A percentile compares a stretch with the other conserved stretches of the same genome.
These are phyloP conservation scores for Papilio glaucus DNA, from an alignment of 1,140 invertebrate genomes.

Conservation along the genomic window DNA sequence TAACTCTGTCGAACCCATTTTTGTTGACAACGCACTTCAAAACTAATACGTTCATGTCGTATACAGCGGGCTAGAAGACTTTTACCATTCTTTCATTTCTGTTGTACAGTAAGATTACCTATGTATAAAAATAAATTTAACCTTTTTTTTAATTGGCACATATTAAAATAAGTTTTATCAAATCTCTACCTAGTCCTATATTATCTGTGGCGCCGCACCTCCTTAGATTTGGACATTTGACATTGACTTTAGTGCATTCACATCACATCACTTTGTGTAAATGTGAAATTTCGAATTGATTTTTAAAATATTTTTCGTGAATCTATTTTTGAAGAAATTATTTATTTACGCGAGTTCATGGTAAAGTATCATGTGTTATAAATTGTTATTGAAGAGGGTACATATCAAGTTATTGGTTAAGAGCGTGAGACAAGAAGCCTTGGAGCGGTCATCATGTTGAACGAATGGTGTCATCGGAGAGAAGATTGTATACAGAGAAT, in stretches of 20 bases:
- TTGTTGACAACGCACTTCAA: no score
- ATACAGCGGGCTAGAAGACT: no score
- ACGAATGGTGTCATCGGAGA: slow-evolving; percentile 74
- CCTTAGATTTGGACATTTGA: slow-evolving; percentile 58
- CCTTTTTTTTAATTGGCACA: no score
- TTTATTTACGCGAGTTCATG: slow-evolving; percentile 75
- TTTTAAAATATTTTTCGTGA: slow-evolving; percentile 80
- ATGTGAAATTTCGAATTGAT: slow-evolving; percentile 77
- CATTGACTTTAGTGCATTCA: slow-evolving; percentile 60
- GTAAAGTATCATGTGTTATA: slow-evolving; percentile 76
- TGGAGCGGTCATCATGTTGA: slow-evolving; percentile 73
- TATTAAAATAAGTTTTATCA: background rate
- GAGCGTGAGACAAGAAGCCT: slow-evolving; percentile 51
- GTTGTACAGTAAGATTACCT: no score
- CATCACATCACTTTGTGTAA: slow-evolving; percentile 67
- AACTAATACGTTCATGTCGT: no score
- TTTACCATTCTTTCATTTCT: no score
- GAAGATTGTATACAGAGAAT: slow-evolving; percentile 58
- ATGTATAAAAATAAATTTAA: no score
- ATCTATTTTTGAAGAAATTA: slow-evolving; percentile 80
- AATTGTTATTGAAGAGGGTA: slow-evolving; percentile 62
- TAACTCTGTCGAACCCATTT: no score
- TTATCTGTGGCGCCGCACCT: slow-evolving; percentile 47
- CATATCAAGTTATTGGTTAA: slow-evolving; percentile 52
- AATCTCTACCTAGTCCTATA: slow-evolving; percentile 45